These are phyloP conservation scores for Cyphomyrus discorhynchus DNA, from an alignment of 2,113 vertebrate genomes.

Conservation along the genomic window DNA sequence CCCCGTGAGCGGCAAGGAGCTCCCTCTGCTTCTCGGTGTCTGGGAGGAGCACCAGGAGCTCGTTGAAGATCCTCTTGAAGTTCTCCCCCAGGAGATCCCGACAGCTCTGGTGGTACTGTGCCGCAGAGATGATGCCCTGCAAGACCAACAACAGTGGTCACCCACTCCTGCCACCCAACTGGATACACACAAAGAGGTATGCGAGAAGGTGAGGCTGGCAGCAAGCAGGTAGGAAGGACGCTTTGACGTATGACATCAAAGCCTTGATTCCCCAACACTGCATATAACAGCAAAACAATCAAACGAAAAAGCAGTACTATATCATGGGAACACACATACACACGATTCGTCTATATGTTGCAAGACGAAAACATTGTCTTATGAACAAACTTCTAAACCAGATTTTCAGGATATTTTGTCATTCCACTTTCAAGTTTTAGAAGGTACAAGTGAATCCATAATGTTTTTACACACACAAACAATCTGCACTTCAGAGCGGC, in stretches of 20 bases:
- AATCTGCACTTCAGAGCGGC: background rate
- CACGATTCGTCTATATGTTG: background rate
- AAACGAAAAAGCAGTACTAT: background rate
- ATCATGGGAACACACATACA: background rate
- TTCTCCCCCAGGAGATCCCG: slow-evolving; percentile 78
- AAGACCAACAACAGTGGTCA: background rate
- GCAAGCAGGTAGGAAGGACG: background rate
- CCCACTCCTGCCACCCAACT: background rate
- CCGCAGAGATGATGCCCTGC: slow-evolving; percentile 81
- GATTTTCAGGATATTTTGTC: background rate
- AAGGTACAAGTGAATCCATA: background rate
- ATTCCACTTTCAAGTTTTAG: background rate
- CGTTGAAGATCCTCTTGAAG: slow-evolving; percentile 83
- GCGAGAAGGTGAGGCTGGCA: background rate
- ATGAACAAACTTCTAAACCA: background rate
- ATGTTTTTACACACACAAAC: background rate
- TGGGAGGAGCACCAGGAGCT: slow-evolving; percentile 84
- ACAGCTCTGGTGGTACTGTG: slow-evolving; percentile 80
- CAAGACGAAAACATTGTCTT: background rate
- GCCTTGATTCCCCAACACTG: background rate
- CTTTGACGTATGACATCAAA: background rate
- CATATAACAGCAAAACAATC: background rate
- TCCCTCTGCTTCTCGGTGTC: slow-evolving; percentile 91
- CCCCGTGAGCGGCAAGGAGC: slow-evolving; percentile 80
- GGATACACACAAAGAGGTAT: background rate